Evolutionary conservation across 1,140 invertebrate species (phyloP).

Genomic region (Doryteuthis pealeii): DNA sequence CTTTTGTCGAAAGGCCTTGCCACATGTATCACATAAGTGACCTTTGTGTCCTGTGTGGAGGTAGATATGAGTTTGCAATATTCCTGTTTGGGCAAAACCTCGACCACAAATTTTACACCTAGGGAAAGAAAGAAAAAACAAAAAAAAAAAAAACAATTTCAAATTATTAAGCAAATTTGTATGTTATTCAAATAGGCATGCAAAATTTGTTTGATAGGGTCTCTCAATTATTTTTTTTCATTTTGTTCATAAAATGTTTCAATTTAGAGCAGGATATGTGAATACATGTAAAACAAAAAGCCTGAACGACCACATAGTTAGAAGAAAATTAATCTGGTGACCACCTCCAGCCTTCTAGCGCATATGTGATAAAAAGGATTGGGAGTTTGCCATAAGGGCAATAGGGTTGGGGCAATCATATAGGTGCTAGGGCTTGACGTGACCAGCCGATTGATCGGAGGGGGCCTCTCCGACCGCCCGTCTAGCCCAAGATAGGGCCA

Average conservation of each 20-base stretch:
- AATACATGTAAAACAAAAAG: not conserved
- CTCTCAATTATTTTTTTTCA: not conserved
- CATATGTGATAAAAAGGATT: too few relatives aligned
- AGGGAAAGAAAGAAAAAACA: slow-evolving; percentile 21
- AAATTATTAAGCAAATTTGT: not conserved
- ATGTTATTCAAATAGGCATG: not conserved
- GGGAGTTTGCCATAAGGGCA: too few relatives aligned
- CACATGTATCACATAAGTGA: slow-evolving; percentile 60
- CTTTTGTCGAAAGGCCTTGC: slow-evolving; percentile 61
- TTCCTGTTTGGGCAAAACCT: slow-evolving; percentile 57
- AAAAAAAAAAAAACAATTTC: too few relatives aligned
- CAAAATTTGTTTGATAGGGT: not conserved
- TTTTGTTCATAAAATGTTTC: too few relatives aligned
- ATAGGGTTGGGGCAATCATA: too few relatives aligned
- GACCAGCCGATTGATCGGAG: too few relatives aligned
- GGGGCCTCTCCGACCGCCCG: too few relatives aligned
- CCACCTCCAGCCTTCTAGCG: slow-evolving; percentile 2
- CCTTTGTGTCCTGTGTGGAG: slow-evolving; percentile 57
- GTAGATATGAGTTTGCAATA: slow-evolving; percentile 60
- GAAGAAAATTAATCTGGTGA: slow-evolving; percentile 12
- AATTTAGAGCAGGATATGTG: not conserved
- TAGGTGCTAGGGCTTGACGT: too few relatives aligned
- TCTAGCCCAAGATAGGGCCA: too few relatives aligned
- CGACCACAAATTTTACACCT: slow-evolving; percentile 59
- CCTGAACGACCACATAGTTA: not conserved